These are phyloP conservation scores for Nomada goodeniana DNA, from an alignment of 2,888 invertebrate genomes.

Conservation along the genomic window DNA sequence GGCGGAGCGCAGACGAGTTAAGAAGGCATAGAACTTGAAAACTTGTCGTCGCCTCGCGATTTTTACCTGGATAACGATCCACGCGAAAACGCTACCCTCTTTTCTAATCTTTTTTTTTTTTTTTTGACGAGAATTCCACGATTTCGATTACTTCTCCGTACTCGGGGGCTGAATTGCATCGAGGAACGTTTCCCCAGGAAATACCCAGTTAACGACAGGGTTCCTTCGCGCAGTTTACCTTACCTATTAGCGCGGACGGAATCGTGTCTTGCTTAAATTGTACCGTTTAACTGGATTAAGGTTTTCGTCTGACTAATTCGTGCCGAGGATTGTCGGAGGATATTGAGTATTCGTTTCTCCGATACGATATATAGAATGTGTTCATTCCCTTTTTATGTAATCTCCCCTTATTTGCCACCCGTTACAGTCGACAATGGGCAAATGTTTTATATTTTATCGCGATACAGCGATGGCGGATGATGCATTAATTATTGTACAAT, in stretches of 20 bases:
- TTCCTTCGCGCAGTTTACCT: slow-evolving; percentile 22
- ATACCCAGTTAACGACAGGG: slow-evolving; percentile 14
- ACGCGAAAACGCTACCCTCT: neutral
- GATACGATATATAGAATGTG: no score
- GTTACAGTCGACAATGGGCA: neutral
- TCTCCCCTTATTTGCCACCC: no score
- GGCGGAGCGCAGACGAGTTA: neutral
- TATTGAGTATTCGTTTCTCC: neutral
- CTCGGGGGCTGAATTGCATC: slow-evolving; percentile 33
- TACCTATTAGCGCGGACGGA: slow-evolving; percentile 7
- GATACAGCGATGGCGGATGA: no score
- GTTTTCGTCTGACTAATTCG: neutral
- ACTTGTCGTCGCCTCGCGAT: neutral
- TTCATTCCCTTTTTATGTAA: no score
- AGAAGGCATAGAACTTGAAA: neutral
- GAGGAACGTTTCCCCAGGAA: slow-evolving; percentile 39
- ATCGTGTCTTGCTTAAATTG: neutral
- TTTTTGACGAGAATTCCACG: neutral
- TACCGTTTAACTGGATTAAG: slow-evolving; percentile 8
- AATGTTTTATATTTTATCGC: neutral
- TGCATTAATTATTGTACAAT: neutral
- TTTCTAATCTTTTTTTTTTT: no score
- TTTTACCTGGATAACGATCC: slow-evolving; percentile 19
- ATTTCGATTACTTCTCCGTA: slow-evolving; percentile 11
- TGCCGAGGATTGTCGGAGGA: neutral